Conservation (phyloP, 2,888 invertebrate genomes). For the Brachylomia viminalis region DNA sequence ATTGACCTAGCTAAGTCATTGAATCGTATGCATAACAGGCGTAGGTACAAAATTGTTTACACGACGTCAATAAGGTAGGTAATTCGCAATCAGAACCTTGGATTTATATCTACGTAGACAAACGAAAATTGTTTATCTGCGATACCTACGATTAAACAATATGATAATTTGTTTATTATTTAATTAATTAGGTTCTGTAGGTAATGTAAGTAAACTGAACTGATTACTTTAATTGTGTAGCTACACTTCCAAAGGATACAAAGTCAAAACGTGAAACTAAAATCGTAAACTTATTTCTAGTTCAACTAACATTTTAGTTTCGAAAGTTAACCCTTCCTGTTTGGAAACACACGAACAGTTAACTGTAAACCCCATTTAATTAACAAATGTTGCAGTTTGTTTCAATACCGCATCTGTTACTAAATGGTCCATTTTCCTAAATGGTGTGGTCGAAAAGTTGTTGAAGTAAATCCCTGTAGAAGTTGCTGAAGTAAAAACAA, state of each 20-base stretch:
- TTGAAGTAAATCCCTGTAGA: conserved; percentile 8
- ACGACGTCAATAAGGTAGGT: not conserved
- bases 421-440: conserved; percentile 29
- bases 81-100: conserved; percentile 14
- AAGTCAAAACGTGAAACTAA: conserved; percentile 8
- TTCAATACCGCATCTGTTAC: conserved; percentile 29
- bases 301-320: conserved; percentile 37
- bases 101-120: conserved; percentile 22
- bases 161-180: conserved; percentile 9
- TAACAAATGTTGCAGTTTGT: conserved; percentile 50
- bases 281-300: conserved; percentile 21
- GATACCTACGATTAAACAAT: conserved; percentile 8
- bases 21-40: not conserved
- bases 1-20: conserved; percentile 33
- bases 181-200: not conserved
- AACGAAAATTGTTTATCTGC: conserved; percentile 11
- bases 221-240: not conserved
- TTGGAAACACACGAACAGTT: conserved; percentile 22
- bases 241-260: conserved; percentile 1
- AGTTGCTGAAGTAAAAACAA: conserved; percentile 35
- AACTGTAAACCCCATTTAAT: conserved; percentile 36
- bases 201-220: not conserved
- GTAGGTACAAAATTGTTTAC: not conserved
- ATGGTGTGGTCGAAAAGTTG: conserved; percentile 49
- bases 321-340: conserved; percentile 29